Conservation (phyloP, 1,140 invertebrate genomes). For the Dinothrombium tinctorium region DNA sequence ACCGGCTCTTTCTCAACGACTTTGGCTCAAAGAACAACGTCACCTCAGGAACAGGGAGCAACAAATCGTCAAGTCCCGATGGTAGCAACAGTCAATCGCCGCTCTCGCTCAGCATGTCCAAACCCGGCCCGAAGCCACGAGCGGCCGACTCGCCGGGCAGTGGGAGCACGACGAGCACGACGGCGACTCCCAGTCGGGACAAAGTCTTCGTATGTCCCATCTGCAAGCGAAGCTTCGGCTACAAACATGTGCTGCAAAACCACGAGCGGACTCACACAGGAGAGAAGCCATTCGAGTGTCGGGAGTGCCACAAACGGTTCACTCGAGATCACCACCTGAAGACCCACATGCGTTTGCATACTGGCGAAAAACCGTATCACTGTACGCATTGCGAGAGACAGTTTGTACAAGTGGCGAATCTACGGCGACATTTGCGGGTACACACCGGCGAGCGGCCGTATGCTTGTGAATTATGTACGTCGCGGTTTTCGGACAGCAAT, state of each 20-base stretch:
- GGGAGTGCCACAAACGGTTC: constrained; percentile 76
- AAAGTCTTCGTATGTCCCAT: constrained; percentile 65
- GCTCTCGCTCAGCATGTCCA: not conserved
- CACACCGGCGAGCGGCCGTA: constrained; percentile 90
- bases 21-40: not conserved
- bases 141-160: constrained; percentile 8
- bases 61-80: not conserved
- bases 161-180: constrained; percentile 7
- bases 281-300: constrained; percentile 85
- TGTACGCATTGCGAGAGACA: constrained; percentile 71
- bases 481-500: constrained; percentile 76
- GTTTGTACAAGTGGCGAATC: constrained; percentile 76
- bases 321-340: constrained; percentile 86
- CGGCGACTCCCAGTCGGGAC: constrained; percentile 25
- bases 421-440: constrained; percentile 69
- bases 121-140: constrained; percentile 1
- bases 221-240: constrained; percentile 64
- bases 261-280: constrained; percentile 90
- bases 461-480: constrained; percentile 60
- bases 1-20: not conserved
- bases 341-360: constrained; percentile 74
- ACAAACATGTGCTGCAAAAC: constrained; percentile 84
- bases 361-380: constrained; percentile 74
- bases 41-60: not conserved
- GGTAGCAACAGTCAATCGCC: constrained; percentile 6